Percentiles rank a stretch among this genome's conserved stretches.
Conservation (phyloP, 2,888 invertebrate species). For the Stenichneumon culpator region DNA sequence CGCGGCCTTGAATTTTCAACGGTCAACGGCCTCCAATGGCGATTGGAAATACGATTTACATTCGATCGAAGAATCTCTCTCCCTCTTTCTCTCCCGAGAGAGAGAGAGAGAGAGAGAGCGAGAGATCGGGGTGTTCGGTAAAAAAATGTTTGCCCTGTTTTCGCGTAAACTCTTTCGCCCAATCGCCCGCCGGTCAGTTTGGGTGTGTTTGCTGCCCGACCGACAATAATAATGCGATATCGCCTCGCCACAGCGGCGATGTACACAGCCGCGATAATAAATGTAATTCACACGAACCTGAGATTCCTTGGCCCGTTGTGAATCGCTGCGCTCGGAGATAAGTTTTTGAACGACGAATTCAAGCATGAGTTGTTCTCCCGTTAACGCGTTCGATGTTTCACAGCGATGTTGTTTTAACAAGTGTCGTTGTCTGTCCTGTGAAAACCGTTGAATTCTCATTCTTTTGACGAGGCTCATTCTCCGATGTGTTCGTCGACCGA, state of each 20-base stretch:
- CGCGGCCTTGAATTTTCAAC: slow-evolving; percentile 72
- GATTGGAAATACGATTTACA: slow-evolving; percentile 74
- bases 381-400: not conserved
- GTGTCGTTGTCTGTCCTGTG: not conserved
- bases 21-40: slow-evolving; percentile 76
- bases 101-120: not conserved
- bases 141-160: not conserved
- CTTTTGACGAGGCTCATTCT: not conserved
- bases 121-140: not conserved
- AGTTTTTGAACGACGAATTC: not conserved
- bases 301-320: slow-evolving; percentile 14
- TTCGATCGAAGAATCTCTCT: slow-evolving; percentile 63
- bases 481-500: not conserved
- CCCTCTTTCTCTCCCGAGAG: not conserved
- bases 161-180: not conserved
- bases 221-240: not conserved
- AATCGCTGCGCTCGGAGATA: not conserved
- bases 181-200: not conserved
- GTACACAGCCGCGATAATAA: not conserved
- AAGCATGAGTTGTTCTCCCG: not conserved
- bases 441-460: not conserved
- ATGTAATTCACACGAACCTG: slow-evolving; percentile 1
- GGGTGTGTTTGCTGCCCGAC: not conserved
- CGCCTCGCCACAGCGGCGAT: not conserved
- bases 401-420: not conserved